Percentiles rank a stretch among this genome's conserved stretches.
These are phyloP conservation scores for Fistularia commersonii DNA, from an alignment of 2,797 vertebrate species.

Conservation along the genomic window DNA sequence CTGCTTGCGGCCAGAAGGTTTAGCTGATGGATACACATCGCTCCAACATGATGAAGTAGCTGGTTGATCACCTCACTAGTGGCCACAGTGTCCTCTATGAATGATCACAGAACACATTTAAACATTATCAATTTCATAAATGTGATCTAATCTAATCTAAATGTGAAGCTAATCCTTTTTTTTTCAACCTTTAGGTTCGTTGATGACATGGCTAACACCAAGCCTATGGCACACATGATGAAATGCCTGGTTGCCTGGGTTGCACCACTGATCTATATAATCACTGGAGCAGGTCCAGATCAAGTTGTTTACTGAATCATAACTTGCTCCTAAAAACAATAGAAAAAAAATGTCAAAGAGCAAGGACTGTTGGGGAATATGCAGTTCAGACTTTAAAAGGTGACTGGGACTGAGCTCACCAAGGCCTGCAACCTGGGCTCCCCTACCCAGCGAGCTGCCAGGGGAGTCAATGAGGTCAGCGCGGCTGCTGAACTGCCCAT, in stretches of 20 bases:
- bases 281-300: slow-evolving; percentile 99
- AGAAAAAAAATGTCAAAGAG: slow-evolving; percentile 8
- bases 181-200: slow-evolving; percentile 88
- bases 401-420: slow-evolving; percentile 74
- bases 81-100: slow-evolving; percentile 87
- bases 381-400: slow-evolving; percentile 5
- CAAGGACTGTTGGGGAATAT: not conserved
- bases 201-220: slow-evolving; percentile 90
- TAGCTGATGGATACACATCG: slow-evolving; percentile 99
- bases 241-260: slow-evolving; percentile 98
- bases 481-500: slow-evolving; percentile 94
- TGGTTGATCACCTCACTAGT: slow-evolving; percentile 96
- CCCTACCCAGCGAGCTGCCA: slow-evolving; percentile 92
- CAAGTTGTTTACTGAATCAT: slow-evolving; percentile 96
- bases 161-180: too few relatives aligned
- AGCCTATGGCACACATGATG: slow-evolving; percentile 96
- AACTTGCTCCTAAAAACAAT: slow-evolving; percentile 84
- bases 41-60: slow-evolving; percentile 95
- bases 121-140: not conserved
- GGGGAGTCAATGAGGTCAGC: slow-evolving; percentile 97
- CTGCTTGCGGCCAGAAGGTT: slow-evolving; percentile 91
- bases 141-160: too few relatives aligned
- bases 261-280: slow-evolving; percentile 99
- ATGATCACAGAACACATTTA: slow-evolving; percentile 11
- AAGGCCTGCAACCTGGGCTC: slow-evolving; percentile 90